A percentile compares a stretch with the other conserved stretches of the same genome.
Evolutionary conservation across 2,113 vertebrate species (phyloP).

Genomic region (Cololabis saira): DNA sequence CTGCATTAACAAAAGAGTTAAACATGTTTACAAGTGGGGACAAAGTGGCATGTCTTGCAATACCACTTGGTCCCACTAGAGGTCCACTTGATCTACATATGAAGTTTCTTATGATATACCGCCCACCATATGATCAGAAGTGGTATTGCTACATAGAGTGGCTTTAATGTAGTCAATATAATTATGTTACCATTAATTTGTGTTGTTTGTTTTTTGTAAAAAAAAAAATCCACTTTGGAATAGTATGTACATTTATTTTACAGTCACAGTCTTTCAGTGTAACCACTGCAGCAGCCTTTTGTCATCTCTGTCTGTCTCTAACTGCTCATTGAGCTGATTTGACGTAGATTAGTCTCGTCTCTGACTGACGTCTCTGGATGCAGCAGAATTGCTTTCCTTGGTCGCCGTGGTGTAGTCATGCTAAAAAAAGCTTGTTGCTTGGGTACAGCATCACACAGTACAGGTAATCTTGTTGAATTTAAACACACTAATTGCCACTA

Average conservation of each 20-base stretch:
- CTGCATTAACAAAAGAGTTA: too few species aligned
- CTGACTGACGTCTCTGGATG: background rate
- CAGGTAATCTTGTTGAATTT: background rate
- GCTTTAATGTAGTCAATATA: too few species aligned
- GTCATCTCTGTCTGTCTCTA: background rate
- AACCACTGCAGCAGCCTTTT: constrained; percentile 16
- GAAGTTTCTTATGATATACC: background rate
- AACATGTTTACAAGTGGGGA: too few species aligned
- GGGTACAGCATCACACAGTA: background rate
- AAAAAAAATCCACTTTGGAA: constrained; percentile 22
- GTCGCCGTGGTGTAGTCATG: background rate
- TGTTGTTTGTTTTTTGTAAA: constrained; percentile 28
- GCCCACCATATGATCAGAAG: background rate
- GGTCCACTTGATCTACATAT: too few species aligned
- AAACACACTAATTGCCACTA: background rate
- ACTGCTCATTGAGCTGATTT: constrained; percentile 18
- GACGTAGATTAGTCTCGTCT: background rate
- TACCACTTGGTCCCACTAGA: too few species aligned
- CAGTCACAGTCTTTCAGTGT: constrained; percentile 38
- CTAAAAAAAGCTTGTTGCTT: background rate
- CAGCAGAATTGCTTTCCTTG: background rate
- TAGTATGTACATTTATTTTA: constrained; percentile 66
- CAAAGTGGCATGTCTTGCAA: too few species aligned
- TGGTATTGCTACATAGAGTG: too few species aligned
- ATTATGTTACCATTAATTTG: background rate